Evolutionary conservation across 1,140 invertebrate species (phyloP), one percentile per base, ranked within the genome.

Genomic region (Proales similis): DNA sequence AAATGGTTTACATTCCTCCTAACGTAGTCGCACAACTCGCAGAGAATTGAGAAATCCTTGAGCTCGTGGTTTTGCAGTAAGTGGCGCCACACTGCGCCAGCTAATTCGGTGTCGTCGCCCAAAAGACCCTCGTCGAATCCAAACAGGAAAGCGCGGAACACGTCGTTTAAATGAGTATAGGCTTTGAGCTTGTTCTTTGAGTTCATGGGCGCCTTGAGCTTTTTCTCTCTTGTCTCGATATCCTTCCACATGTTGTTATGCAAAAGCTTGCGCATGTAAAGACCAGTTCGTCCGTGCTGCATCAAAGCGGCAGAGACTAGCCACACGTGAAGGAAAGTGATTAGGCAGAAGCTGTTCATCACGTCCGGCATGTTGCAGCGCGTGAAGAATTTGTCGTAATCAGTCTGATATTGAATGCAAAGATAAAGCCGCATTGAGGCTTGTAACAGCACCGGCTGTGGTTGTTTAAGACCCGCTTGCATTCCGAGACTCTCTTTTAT

Each of bases 221-320:
- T 45, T 32, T 46, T 45, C 29, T 45, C 57, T 30, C 57, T 45
- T n/a, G 43, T 47, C 38, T 45, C 57, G 12, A 62, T 46, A 46
- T 62, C 57, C 24, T 62, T 62, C 57, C 57, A 62, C 57, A 62
- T 62, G 26, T 46, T 46, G 32, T 62, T 62, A 45, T 46, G 39
- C 22, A 62, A 47, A 22, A 46, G 17, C 26, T 62, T 62, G 14
- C 57, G 57, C 3, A 47, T 36, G 33, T 33, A 62, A 22, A 45
- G 14, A 4, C 57, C 57, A 62, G 42, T 62, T 5, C 11, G 57
- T 33, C 57, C 57, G 6, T 57, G 39, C 38, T 62, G 57, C 57
- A 62, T 47, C 14, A 45, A 46, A 32, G 43, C 57, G 27, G 48
- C 43, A 33, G 57, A 62, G 14, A 62, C 39, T 3, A 62, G 12